Evolutionary conservation across 1,140 invertebrate genomes (phyloP).

Genomic region (Heliconius hewitsoni): DNA sequence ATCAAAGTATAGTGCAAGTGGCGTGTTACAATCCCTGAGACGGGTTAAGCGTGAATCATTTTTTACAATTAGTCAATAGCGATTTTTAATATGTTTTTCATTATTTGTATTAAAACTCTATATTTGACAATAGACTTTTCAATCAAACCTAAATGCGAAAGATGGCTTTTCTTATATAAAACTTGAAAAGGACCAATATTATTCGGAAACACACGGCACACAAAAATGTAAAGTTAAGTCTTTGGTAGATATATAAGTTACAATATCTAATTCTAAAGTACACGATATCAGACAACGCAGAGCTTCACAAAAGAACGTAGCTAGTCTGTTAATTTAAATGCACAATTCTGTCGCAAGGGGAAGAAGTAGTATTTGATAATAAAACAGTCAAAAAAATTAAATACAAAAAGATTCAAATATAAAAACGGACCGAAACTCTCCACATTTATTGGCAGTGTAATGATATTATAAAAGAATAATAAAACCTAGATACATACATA

Average conservation of each 20-base stretch:
- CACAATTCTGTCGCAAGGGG: conserved; percentile 46
- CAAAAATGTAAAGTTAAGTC: conserved; percentile 21
- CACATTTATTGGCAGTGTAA: conserved; percentile 77
- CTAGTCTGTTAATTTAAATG: conserved; percentile 37
- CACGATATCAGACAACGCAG: conserved; percentile 52
- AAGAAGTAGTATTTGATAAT: conserved; percentile 50
- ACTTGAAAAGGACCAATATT: not conserved
- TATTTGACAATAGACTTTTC: not conserved
- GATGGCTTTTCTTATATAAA: not conserved
- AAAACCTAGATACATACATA: conserved; percentile 53
- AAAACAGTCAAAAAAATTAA: conserved; percentile 72
- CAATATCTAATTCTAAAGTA: conserved; percentile 29
- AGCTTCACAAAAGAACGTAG: conserved; percentile 46
- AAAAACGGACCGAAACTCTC: conserved; percentile 75
- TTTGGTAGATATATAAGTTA: conserved; percentile 9
- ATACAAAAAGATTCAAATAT: conserved; percentile 76
- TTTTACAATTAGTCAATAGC: not conserved
- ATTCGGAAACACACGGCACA: conserved; percentile 18
- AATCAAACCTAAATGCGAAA: not conserved
- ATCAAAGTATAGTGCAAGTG: conserved; percentile 33
- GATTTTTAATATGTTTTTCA: not conserved
- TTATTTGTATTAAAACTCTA: not conserved
- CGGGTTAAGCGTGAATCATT: conserved; percentile 18
- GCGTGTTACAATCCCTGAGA: conserved; percentile 26
- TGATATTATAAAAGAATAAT: conserved; percentile 62